These are phyloP conservation scores for Cremastinae sp. DNA, from an alignment of 2,888 invertebrate genomes.

Conservation along the genomic window DNA sequence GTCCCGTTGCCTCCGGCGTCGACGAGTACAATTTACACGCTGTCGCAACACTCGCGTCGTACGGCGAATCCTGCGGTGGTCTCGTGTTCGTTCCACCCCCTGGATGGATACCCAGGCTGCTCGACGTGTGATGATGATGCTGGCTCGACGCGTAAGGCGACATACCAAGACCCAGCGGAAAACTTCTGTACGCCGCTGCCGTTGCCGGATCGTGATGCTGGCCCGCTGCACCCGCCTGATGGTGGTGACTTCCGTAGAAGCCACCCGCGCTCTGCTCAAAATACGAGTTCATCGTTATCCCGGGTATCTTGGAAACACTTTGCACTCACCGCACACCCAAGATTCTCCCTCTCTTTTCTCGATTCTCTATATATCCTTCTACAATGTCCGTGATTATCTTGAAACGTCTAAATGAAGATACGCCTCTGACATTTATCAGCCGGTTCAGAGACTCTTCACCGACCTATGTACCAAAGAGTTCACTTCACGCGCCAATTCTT, in stretches of 20 bases:
- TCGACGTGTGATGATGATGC: constrained; percentile 85
- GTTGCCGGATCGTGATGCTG: constrained; percentile 89
- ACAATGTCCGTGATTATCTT: not conserved
- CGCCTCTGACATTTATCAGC: constrained; percentile 32
- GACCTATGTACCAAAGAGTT: constrained; percentile 31
- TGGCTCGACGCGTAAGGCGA: constrained; percentile 89
- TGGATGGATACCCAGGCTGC: constrained; percentile 82
- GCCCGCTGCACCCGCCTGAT: constrained; percentile 86
- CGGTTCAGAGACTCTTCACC: constrained; percentile 35
- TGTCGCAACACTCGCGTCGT: constrained; percentile 94
- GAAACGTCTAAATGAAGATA: constrained; percentile 22
- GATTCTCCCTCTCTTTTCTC: constrained; percentile 2
- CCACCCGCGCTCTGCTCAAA: constrained; percentile 93
- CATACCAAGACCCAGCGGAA: constrained; percentile 92
- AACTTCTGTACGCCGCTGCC: constrained; percentile 89
- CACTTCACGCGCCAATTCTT: constrained; percentile 42
- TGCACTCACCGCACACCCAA: constrained; percentile 70
- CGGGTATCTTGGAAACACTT: constrained; percentile 74
- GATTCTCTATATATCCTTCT: constrained; percentile 1
- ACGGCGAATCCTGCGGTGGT: constrained; percentile 94
- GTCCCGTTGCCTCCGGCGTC: constrained; percentile 83
- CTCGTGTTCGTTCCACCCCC: constrained; percentile 88
- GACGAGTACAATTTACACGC: constrained; percentile 91
- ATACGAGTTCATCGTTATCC: constrained; percentile 93
- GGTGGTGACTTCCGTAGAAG: constrained; percentile 95